phyloP scores from a whole-genome alignment of 2,797 vertebrate species.

The Aeoliscus strigatus region DNA sequence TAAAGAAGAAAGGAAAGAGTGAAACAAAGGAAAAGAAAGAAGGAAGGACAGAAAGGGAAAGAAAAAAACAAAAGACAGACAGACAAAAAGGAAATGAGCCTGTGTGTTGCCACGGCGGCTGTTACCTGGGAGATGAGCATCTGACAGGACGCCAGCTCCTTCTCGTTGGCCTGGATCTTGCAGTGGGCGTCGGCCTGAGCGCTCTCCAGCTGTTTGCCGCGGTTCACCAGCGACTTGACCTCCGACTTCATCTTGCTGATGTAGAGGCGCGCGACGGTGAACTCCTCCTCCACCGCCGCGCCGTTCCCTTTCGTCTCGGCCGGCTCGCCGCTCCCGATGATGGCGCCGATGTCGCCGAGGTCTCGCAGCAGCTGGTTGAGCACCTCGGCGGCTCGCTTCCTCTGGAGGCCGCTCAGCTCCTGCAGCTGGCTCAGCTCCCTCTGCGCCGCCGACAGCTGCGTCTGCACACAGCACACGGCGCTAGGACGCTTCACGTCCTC shows the following conservation, averaged over 20 bases:
- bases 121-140: slow-evolving; percentile 86
- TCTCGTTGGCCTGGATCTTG: slow-evolving; percentile 88
- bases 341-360: slow-evolving; percentile 83
- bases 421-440: slow-evolving; percentile 83
- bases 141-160: slow-evolving; percentile 87
- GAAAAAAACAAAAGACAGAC: too few relatives aligned
- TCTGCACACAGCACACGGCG: slow-evolving; percentile 63
- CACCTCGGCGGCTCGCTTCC: slow-evolving; percentile 83
- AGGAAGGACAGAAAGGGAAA: too few relatives aligned
- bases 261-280: slow-evolving; percentile 87
- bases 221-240: slow-evolving; percentile 88
- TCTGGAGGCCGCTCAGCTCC: slow-evolving; percentile 87
- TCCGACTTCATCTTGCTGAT: slow-evolving; percentile 93
- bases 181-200: slow-evolving; percentile 81
- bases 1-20: too few relatives aligned
- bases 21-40: too few relatives aligned
- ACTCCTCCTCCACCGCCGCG: slow-evolving; percentile 86
- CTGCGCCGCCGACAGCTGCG: slow-evolving; percentile 72
- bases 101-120: background rate
- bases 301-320: slow-evolving; percentile 74
- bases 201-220: slow-evolving; percentile 86
- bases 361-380: slow-evolving; percentile 86
- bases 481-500: too few relatives aligned
- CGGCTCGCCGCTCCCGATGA: slow-evolving; percentile 81
- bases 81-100: too few relatives aligned